phyloP scores from a whole-genome alignment of 2,888 invertebrate species.

The Nomada goodeniana region DNA sequence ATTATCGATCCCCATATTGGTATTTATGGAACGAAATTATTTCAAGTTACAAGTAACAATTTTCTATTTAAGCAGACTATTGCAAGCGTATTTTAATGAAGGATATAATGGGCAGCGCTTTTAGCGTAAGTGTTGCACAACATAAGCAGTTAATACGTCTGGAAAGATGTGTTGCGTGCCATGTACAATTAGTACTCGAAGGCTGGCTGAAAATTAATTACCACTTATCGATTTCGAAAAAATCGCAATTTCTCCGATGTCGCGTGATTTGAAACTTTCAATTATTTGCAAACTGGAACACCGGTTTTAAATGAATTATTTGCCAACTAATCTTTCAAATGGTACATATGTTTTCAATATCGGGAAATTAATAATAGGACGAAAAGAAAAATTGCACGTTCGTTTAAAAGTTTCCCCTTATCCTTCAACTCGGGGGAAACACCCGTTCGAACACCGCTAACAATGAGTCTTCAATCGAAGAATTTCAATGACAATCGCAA shows the following conservation, averaged over 20 bases:
- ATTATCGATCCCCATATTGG: too few species aligned
- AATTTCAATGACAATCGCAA: background rate
- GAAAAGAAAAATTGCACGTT: background rate
- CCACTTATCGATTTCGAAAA: constrained; percentile 12
- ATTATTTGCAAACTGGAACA: background rate
- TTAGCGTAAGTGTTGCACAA: too few species aligned
- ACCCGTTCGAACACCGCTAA: too few species aligned
- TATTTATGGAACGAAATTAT: too few species aligned
- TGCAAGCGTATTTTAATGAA: too few species aligned
- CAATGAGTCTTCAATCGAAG: too few species aligned
- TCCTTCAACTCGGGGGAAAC: background rate
- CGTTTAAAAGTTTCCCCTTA: background rate
- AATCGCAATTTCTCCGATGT: background rate
- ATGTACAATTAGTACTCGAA: background rate
- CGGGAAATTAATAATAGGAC: background rate
- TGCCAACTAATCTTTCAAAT: background rate
- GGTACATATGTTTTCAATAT: background rate
- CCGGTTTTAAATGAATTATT: background rate
- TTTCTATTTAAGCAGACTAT: too few species aligned
- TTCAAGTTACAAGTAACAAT: too few species aligned
- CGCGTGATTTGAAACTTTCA: background rate
- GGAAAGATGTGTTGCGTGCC: too few species aligned
- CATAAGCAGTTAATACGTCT: too few species aligned
- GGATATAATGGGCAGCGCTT: too few species aligned
- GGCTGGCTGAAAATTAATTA: constrained; percentile 4